Conservation (phyloP, 1,140 invertebrate species). For the Charaxes varanes region DNA sequence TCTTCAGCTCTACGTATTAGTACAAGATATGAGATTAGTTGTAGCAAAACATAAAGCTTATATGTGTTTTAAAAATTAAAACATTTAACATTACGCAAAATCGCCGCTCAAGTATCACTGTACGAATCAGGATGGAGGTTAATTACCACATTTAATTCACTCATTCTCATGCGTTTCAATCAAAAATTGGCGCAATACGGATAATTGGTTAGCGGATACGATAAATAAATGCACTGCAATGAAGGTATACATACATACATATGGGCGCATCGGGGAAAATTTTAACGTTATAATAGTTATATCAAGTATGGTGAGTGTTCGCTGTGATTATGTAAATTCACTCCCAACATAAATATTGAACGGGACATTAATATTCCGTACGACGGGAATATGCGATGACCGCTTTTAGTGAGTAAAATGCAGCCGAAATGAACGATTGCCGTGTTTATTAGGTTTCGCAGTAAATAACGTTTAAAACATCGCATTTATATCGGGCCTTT, state of each 20-base stretch:
- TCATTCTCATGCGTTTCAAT: constrained; percentile 24
- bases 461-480: constrained; percentile 5
- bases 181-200: constrained; percentile 25
- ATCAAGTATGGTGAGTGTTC: constrained; percentile 47
- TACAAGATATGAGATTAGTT: no score
- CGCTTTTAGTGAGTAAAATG: constrained; percentile 56
- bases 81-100: no score
- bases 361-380: constrained; percentile 68
- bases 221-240: constrained; percentile 24
- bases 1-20: no score
- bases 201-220: constrained; percentile 30
- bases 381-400: constrained; percentile 64
- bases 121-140: constrained; percentile 27
- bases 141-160: constrained; percentile 29
- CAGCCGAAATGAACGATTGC: constrained; percentile 36
- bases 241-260: constrained; percentile 35
- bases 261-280: constrained; percentile 41
- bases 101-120: constrained; percentile 19
- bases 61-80: no score
- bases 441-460: constrained; percentile 37
- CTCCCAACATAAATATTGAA: constrained; percentile 69
- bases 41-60: no score
- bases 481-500: background rate
- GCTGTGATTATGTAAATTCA: constrained; percentile 70
- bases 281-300: constrained; percentile 58